Evolutionary conservation across 2,888 invertebrate genomes (phyloP).

Genomic region (Aelia acuminata): DNA sequence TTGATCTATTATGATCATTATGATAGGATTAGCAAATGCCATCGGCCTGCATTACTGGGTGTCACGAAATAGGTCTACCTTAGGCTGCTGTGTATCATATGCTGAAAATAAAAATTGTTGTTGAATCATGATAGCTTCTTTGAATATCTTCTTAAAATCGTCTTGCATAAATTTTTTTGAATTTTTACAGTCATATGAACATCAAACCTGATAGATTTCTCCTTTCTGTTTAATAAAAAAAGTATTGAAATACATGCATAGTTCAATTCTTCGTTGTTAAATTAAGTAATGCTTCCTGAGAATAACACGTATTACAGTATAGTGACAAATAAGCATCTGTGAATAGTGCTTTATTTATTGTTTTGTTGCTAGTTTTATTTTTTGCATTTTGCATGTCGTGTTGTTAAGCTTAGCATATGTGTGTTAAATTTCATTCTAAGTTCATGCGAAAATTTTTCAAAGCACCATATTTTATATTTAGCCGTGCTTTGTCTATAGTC

Average conservation of each 20-base stretch:
- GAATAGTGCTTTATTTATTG: constrained; percentile 10
- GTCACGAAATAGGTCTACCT: too few species aligned
- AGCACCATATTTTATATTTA: not conserved
- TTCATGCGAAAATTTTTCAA: not conserved
- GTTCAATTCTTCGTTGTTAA: not conserved
- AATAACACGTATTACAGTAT: not conserved
- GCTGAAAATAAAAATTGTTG: too few species aligned
- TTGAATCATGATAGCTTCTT: not conserved
- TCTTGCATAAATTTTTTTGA: too few species aligned
- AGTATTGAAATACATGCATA: not conserved
- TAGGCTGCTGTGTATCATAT: too few species aligned
- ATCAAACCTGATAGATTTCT: too few species aligned
- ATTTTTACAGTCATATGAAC: too few species aligned
- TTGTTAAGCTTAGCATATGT: constrained; percentile 18
- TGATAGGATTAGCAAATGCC: too few species aligned
- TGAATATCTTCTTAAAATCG: not conserved
- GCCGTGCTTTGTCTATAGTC: not conserved
- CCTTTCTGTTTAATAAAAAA: not conserved
- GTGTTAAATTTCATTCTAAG: not conserved
- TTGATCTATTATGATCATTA: too few species aligned
- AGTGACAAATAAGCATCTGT: not conserved
- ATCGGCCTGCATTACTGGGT: too few species aligned
- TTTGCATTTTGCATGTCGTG: constrained; percentile 9
- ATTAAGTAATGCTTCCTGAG: not conserved
- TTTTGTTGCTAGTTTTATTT: not conserved